phyloP scores from a whole-genome alignment of 2,113 vertebrate genomes.

The Gobio gobio region DNA sequence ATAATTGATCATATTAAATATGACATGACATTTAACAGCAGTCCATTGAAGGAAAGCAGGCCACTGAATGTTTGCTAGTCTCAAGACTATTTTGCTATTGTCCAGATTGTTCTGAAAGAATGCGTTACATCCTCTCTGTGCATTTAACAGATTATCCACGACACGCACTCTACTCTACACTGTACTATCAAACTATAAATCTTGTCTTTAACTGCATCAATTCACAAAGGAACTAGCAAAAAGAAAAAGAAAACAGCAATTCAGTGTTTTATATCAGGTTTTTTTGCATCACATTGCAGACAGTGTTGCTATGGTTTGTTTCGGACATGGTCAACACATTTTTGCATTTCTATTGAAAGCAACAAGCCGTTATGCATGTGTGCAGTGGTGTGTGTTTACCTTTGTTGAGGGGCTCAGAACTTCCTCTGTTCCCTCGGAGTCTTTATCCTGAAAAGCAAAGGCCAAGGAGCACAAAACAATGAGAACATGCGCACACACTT shows the following conservation, averaged over 20 bases:
- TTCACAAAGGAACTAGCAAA: background rate
- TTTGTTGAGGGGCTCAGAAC: constrained; percentile 25
- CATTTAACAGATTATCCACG: constrained; percentile 40
- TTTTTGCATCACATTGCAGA: background rate
- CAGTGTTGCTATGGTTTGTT: background rate
- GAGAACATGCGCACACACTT: constrained; percentile 24
- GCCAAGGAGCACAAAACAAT: constrained; percentile 19
- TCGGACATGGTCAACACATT: background rate
- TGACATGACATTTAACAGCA: background rate
- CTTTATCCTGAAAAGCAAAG: constrained; percentile 44
- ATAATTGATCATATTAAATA: background rate
- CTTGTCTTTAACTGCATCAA: background rate
- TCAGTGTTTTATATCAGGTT: background rate
- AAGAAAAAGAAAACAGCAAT: background rate
- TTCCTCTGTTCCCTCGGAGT: constrained; percentile 16
- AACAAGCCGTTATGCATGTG: constrained; percentile 35
- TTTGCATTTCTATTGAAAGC: constrained; percentile 22
- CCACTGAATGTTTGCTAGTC: constrained; percentile 28
- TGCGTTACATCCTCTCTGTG: constrained; percentile 71
- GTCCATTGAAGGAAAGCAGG: background rate
- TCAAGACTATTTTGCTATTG: constrained; percentile 31
- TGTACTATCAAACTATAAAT: background rate
- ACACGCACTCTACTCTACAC: constrained; percentile 14
- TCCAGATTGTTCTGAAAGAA: constrained; percentile 64
- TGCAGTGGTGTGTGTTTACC: constrained; percentile 11